Conservation (phyloP, 2,797 vertebrate genomes). For the Phrynocephalus guinanensis region DNA sequence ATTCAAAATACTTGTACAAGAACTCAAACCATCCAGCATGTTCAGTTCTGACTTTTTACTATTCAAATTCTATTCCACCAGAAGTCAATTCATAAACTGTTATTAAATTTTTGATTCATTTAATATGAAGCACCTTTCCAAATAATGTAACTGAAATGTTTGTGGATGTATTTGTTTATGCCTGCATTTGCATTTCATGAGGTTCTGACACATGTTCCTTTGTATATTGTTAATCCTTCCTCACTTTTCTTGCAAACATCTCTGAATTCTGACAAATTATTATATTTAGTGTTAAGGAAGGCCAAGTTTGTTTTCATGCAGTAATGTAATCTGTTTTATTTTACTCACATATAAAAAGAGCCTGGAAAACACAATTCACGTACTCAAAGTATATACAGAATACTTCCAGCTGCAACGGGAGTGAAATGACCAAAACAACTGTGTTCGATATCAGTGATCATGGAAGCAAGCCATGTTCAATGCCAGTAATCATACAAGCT, state of each 20-base stretch:
- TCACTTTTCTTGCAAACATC: conserved; percentile 15
- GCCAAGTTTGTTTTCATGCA: not conserved
- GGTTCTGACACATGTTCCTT: conserved; percentile 27
- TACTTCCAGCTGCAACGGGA: not conserved
- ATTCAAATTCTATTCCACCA: conserved; percentile 19
- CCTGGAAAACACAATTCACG: conserved; percentile 10
- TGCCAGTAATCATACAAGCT: not conserved
- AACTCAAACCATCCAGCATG: not conserved
- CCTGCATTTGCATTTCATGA: not conserved
- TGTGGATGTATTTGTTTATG: conserved; percentile 22
- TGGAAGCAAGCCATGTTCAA: too few relatives aligned
- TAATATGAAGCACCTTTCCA: conserved; percentile 21
- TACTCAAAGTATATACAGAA: conserved; percentile 15
- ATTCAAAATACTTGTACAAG: conserved; percentile 3
- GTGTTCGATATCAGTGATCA: too few relatives aligned
- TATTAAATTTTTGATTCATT: conserved; percentile 1
- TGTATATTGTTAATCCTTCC: not conserved
- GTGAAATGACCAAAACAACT: not conserved
- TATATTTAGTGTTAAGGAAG: conserved; percentile 8
- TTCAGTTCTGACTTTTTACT: conserved; percentile 14
- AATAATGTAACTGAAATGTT: not conserved
- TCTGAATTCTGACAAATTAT: not conserved
- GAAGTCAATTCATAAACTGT: conserved; percentile 33
- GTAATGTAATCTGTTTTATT: conserved; percentile 7
- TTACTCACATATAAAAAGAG: conserved; percentile 18